Evolutionary conservation across 2,113 vertebrate species (phyloP), one percentile per base, ranked within the genome.

Genomic region (Etheostoma spectabile): DNA sequence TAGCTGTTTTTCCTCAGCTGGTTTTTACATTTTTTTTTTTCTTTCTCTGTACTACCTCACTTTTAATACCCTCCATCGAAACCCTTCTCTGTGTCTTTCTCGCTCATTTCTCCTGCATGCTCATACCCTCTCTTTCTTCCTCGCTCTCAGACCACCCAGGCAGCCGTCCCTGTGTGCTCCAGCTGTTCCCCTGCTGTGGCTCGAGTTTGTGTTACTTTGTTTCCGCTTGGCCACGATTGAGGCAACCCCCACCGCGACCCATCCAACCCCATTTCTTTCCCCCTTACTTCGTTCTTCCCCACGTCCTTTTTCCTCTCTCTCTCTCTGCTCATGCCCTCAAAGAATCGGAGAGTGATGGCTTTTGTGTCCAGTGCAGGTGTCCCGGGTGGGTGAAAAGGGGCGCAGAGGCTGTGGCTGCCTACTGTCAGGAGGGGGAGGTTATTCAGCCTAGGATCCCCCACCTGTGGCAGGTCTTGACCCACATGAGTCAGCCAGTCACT

Each of bases 351-450:
- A 91, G 82, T 73, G 80, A 66, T 83, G 85, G 92, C 93, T 92
- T 94, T 96, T 96, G 94, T 95, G 89, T 89, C 82, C 83, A 42
- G 88, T 89, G 94, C 95, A 96, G 95, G 95, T 96, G 95, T 95
- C 93, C 92, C 80, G 75, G 85, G 71, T 84, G 88, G 85, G 88
- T 91, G 89, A 94, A 93, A 92, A 86, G 89, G 88, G 84, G 80
- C 51, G 76, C 61, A 3, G 60, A 86, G 85, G 74, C 83, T 89
- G 84, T 68, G 79, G 86, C 73, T 83, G 88, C 66, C 74, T 60
- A 80, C 72, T 45, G 55, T 89, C 30, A 51, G 79, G 84, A 88
- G 64, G 79, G 85, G 79, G 80, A 66, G 66, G 82, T 86, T 85
- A 91, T 94, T 95, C 93, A 93, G 62, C 77, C 86, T 51, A 14